phyloP scores from a whole-genome alignment of 2,113 vertebrate species.

The Pseudopipra pipra region DNA sequence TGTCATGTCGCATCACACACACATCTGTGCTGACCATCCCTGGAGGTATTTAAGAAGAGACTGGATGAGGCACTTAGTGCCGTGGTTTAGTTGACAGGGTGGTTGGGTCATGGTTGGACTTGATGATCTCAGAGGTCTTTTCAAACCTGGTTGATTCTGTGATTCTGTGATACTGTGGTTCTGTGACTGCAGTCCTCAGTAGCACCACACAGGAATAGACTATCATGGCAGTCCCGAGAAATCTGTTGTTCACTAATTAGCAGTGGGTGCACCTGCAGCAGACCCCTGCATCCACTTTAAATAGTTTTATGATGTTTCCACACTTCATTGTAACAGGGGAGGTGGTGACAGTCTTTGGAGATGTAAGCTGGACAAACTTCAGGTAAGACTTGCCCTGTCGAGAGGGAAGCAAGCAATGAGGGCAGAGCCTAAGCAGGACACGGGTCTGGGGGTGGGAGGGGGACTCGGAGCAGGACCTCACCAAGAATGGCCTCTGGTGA shows the following conservation, averaged over 20 bases:
- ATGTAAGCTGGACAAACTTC: background rate
- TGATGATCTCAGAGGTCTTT: no score
- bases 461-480: rapidly evolving
- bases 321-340: rapidly evolving
- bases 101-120: no score
- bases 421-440: background rate
- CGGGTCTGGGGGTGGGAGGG: rapidly evolving
- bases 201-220: background rate
- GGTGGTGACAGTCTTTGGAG: background rate
- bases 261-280: background rate
- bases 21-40: background rate
- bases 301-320: rapidly evolving
- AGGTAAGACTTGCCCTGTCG: background rate
- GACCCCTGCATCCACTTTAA: background rate
- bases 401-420: rapidly evolving
- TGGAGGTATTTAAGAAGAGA: no score
- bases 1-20: rapidly evolving
- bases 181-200: rapidly evolving
- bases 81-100: no score
- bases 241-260: background rate
- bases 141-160: no score
- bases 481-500: background rate
- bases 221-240: background rate
- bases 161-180: no score
- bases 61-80: no score